These are phyloP conservation scores for Zootermopsis nevadensis DNA, from an alignment of 2,888 invertebrate species.

Conservation along the genomic window DNA sequence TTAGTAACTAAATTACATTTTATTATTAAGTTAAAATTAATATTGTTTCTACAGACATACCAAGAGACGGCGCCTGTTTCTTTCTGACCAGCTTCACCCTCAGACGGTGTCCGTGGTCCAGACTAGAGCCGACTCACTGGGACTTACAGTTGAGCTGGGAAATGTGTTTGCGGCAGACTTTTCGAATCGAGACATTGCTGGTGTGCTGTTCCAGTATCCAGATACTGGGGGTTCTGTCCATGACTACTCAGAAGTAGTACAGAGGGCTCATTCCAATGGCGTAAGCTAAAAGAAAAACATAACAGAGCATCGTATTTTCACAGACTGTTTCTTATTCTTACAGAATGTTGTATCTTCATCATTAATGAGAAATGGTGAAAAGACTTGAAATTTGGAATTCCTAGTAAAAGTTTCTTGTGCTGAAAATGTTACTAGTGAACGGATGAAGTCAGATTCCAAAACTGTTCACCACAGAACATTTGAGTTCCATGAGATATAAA, in stretches of 20 bases:
- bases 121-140: slow-evolving; percentile 89
- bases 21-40: no score
- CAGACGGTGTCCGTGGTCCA: slow-evolving; percentile 96
- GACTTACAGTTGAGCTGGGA: slow-evolving; percentile 79
- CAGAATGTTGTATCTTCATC: not conserved
- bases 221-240: slow-evolving; percentile 92
- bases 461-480: no score
- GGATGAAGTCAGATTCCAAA: no score
- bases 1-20: no score
- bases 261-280: slow-evolving; percentile 87
- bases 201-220: slow-evolving; percentile 95
- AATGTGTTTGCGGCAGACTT: slow-evolving; percentile 82
- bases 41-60: slow-evolving; percentile 73
- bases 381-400: no score
- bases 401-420: no score
- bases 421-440: no score
- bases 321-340: not conserved
- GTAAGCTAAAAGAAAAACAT: slow-evolving; percentile 66
- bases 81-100: slow-evolving; percentile 92
- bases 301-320: not conserved
- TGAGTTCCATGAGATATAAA: no score
- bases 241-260: slow-evolving; percentile 83
- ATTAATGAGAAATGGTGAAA: not conserved
- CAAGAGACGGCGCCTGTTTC: slow-evolving; percentile 85
- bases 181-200: slow-evolving; percentile 82